Evolutionary conservation across 2,888 invertebrate genomes (phyloP).

Genomic region (Hipparchia sbordonii): DNA sequence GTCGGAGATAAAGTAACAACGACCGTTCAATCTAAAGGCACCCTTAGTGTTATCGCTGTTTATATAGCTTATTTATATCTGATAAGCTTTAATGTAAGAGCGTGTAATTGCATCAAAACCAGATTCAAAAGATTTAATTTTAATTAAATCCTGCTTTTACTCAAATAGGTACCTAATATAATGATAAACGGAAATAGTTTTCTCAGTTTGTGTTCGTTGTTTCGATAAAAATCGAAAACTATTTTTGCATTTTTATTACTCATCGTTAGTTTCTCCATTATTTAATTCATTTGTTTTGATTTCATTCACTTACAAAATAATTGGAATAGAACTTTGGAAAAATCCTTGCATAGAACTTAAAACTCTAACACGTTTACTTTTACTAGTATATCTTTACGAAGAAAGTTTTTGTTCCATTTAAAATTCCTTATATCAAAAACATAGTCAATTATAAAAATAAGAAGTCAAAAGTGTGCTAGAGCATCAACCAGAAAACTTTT

Average conservation of each 20-base stretch:
- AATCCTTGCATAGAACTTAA: no score
- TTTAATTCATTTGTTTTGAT: neutral
- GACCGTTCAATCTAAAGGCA: constrained; percentile 38
- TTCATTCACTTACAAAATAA: no score
- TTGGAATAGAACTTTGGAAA: no score
- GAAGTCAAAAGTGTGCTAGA: no score
- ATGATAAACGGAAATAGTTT: constrained; percentile 2
- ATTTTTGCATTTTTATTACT: neutral
- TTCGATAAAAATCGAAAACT: neutral
- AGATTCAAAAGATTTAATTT: constrained; percentile 22
- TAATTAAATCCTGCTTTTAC: constrained; percentile 14
- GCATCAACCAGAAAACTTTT: no score
- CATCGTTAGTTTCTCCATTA: neutral
- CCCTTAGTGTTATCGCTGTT: constrained; percentile 39
- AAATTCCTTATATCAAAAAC: no score
- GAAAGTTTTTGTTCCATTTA: no score
- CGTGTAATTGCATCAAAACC: constrained; percentile 34
- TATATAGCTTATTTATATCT: constrained; percentile 25
- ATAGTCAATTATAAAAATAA: no score
- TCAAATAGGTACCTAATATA: neutral
- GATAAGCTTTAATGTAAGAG: constrained; percentile 23
- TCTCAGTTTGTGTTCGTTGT: neutral
- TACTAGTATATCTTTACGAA: no score
- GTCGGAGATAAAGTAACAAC: constrained; percentile 41
- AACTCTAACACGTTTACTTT: no score